Conservation (phyloP, 2,888 invertebrate genomes). For the Ochropleura plecta region DNA sequence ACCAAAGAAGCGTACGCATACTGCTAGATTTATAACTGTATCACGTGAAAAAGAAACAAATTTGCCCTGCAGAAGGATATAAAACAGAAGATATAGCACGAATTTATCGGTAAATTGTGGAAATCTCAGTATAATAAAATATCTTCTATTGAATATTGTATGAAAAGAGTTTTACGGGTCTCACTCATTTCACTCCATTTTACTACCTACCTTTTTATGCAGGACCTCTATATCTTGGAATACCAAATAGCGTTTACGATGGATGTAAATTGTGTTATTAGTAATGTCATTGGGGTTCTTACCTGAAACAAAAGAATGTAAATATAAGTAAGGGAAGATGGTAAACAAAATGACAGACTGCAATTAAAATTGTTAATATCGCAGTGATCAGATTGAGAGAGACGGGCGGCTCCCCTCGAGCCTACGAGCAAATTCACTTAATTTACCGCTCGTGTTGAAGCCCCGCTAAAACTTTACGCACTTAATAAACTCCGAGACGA, state of each 20-base stretch:
- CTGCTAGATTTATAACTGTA: constrained; percentile 88
- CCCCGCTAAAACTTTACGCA: constrained; percentile 88
- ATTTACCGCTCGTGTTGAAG: constrained; percentile 82
- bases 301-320: constrained; percentile 78
- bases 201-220: constrained; percentile 87
- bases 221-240: constrained; percentile 78
- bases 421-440: constrained; percentile 86
- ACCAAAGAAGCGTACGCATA: constrained; percentile 88
- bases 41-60: constrained; percentile 89
- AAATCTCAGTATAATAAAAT: constrained; percentile 90
- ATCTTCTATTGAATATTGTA: constrained; percentile 90
- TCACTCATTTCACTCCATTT: constrained; percentile 87
- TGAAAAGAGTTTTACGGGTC: constrained; percentile 88
- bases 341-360: constrained; percentile 64
- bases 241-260: constrained; percentile 74
- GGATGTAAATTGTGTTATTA: constrained; percentile 72
- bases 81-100: constrained; percentile 87
- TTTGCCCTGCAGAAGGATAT: constrained; percentile 87
- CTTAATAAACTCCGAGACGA: constrained; percentile 89
- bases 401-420: constrained; percentile 72
- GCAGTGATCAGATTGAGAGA: constrained; percentile 81
- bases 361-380: constrained; percentile 80
- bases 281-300: constrained; percentile 74
- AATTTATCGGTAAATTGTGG: constrained; percentile 89
- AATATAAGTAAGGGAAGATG: constrained; percentile 47